These are phyloP conservation scores for Nemoura dubitans DNA, from an alignment of 2,888 invertebrate genomes.

Conservation along the genomic window DNA sequence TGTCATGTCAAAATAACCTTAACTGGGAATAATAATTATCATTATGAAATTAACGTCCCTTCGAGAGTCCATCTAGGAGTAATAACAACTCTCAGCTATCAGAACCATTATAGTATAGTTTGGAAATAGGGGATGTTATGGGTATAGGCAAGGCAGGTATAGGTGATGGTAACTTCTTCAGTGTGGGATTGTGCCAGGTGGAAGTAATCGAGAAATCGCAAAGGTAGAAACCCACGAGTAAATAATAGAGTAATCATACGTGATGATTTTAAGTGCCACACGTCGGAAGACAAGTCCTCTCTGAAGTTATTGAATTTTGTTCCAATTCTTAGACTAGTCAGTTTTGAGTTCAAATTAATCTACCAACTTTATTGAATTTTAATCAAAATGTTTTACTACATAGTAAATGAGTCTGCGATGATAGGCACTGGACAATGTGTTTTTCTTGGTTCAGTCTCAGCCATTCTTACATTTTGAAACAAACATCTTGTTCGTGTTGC, in stretches of 20 bases:
- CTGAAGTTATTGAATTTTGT: background rate
- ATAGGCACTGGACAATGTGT: no score
- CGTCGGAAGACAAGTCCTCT: background rate
- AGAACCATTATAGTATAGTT: background rate
- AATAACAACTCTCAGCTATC: conserved; percentile 13
- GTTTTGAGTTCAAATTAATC: background rate
- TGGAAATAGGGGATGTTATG: conserved; percentile 5
- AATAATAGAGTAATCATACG: background rate
- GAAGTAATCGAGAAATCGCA: conserved; percentile 20
- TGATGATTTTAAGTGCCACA: background rate
- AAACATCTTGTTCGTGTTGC: background rate
- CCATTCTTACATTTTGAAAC: background rate
- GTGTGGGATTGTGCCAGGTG: conserved; percentile 17
- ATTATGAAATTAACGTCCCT: background rate
- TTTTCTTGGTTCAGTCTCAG: background rate
- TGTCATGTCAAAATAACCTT: background rate
- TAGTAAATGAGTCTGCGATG: no score
- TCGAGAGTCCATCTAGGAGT: background rate
- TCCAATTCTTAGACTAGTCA: background rate
- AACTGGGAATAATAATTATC: background rate
- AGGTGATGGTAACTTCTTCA: conserved; percentile 35
- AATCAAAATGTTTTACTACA: no score
- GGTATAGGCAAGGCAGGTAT: background rate
- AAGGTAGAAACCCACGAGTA: background rate
- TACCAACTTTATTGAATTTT: no score